Percentiles rank a stretch among this genome's conserved stretches.
Evolutionary conservation across 2,888 invertebrate species (phyloP).

Genomic region (Calliphora vomitoria): DNA sequence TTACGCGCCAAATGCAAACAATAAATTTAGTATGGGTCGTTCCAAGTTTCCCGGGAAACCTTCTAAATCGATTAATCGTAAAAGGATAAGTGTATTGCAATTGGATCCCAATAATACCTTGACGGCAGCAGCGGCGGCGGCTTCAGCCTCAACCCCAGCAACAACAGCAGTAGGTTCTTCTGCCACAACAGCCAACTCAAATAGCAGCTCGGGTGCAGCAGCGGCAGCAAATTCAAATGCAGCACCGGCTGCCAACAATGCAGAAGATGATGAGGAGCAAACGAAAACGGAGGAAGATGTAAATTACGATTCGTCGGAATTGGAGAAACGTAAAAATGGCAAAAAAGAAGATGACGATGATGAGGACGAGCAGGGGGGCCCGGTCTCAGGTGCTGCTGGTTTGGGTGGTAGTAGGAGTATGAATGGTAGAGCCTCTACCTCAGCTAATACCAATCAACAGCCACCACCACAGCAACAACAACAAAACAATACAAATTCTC

Average conservation of each 20-base stretch:
- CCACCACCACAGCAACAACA: slow-evolving; percentile 60
- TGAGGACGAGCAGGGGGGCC: slow-evolving; percentile 65
- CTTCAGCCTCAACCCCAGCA: slow-evolving; percentile 51
- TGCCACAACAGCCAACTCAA: slow-evolving; percentile 61
- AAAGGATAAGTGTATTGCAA: slow-evolving; percentile 91
- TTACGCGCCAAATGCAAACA: slow-evolving; percentile 72
- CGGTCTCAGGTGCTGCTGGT: slow-evolving; percentile 22
- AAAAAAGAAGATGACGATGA: slow-evolving; percentile 76
- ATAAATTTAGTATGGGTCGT: slow-evolving; percentile 82
- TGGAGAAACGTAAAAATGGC: slow-evolving; percentile 76
- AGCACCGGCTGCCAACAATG: slow-evolving; percentile 33
- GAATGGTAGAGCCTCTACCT: slow-evolving; percentile 53
- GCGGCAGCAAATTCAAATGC: slow-evolving; percentile 61
- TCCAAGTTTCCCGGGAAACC: slow-evolving; percentile 93
- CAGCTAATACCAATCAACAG: slow-evolving; percentile 28
- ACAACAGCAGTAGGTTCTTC: slow-evolving; percentile 60
- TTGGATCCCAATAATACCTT: slow-evolving; percentile 78
- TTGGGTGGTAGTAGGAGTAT: slow-evolving; percentile 32
- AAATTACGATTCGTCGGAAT: slow-evolving; percentile 55
- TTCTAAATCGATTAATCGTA: slow-evolving; percentile 93
- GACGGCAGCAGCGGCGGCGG: slow-evolving; percentile 71
- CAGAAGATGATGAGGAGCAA: slow-evolving; percentile 68
- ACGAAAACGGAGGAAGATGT: slow-evolving; percentile 66
- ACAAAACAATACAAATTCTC: slow-evolving; percentile 57
- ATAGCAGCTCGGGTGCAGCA: slow-evolving; percentile 43